Percentiles rank a stretch among this genome's conserved stretches.
Evolutionary conservation across 2,888 invertebrate species (phyloP).

Genomic region (Hetaerina titia): DNA sequence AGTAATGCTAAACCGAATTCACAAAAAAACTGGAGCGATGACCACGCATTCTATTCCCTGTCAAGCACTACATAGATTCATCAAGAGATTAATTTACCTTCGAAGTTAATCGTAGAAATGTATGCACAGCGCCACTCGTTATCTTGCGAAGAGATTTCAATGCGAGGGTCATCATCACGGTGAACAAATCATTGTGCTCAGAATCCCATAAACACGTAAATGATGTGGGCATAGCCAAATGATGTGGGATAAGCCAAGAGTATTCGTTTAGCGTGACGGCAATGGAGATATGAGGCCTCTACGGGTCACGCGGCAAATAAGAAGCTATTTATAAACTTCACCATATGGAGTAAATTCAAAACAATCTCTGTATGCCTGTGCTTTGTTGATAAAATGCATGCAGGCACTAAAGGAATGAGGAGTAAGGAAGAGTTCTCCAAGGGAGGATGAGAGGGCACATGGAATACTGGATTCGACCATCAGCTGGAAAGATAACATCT

Average conservation of each 20-base stretch:
- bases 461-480: too few species aligned
- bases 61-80: too few species aligned
- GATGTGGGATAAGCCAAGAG: background rate
- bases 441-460: too few species aligned
- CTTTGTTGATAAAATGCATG: too few species aligned
- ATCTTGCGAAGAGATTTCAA: background rate
- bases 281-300: background rate
- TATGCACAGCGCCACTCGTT: background rate
- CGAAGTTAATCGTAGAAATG: background rate
- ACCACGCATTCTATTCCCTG: too few species aligned
- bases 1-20: too few species aligned
- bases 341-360: too few species aligned
- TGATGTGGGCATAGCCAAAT: constrained; percentile 19
- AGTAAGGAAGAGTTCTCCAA: too few species aligned
- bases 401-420: too few species aligned
- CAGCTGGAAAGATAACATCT: too few species aligned
- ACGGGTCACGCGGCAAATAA: background rate
- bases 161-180: background rate
- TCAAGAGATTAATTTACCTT: background rate
- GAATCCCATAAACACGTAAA: background rate
- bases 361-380: too few species aligned
- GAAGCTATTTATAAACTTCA: background rate
- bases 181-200: background rate
- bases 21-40: too few species aligned
- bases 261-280: background rate